phyloP scores from a whole-genome alignment of 2,113 vertebrate genomes.

The Halcyon senegalensis region DNA sequence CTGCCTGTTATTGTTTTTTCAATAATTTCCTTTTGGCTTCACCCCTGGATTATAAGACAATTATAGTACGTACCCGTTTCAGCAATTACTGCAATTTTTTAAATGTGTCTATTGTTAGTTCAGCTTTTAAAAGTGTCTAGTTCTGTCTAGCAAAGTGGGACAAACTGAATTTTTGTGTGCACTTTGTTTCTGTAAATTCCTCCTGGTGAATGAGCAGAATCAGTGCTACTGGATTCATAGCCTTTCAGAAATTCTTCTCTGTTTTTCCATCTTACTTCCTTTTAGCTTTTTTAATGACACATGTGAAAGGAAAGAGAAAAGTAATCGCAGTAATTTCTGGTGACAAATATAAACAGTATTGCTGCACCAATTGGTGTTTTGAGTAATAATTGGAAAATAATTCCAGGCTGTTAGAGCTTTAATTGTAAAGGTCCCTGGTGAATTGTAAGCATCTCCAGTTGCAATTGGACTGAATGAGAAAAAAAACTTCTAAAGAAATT shows the following conservation, averaged over 20 bases:
- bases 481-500: neutral
- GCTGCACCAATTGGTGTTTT: neutral
- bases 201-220: neutral
- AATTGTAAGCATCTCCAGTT: neutral
- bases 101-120: neutral
- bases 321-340: conserved; percentile 3
- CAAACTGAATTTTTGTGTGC: neutral
- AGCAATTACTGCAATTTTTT: neutral
- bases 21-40: conserved; percentile 3
- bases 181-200: neutral
- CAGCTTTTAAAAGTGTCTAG: neutral
- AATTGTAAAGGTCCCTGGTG: conserved; percentile 12
- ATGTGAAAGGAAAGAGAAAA: neutral
- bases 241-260: neutral
- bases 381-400: conserved; percentile 42
- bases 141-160: neutral
- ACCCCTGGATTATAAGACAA: neutral
- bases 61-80: neutral
- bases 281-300: neutral
- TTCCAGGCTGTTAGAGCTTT: conserved; percentile 8
- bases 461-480: neutral
- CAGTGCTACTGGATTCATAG: neutral
- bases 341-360: conserved; percentile 1
- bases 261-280: neutral
- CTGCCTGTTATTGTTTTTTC: neutral